Base-by-base conservation (phyloP, 1,140 invertebrate species). In the Drosophila nikananu region DNA sequence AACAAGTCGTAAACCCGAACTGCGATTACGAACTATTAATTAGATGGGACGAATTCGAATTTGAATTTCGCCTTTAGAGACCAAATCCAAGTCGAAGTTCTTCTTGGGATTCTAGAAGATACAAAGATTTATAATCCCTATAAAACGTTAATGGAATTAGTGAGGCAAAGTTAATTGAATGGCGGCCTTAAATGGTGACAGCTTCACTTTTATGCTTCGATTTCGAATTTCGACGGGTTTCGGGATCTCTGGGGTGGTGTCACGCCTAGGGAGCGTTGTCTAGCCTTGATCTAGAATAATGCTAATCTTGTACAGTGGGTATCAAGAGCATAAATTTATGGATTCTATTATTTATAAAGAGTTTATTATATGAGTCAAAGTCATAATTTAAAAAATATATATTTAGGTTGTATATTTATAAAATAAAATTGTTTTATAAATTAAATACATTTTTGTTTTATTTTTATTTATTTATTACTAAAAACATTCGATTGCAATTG, bases 1-100 rank as follows among this genome's bases (percentile, higher is more conserved):
- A 86, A 82, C 80, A 79, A 86, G 70, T 76, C 79, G 59, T 82
- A 71, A 86, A 80, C 37, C 39, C 60, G 42, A 66, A 81, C 37
- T 60, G 17, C 52, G 64, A 39, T 58, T 73, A 73, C 54, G 54
- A 73, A 72, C 66, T 60, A 73, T 72, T 73, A 73, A 72, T 72
- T 72, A 12, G 67, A 35, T 59, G 70, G 27, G 27, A 57, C 54
- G 54, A 57, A 57, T 39, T 39, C 21, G 52, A 21, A 21, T 17
- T 54, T 13, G 35, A n/a, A 19, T 52, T n/a, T 21, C 25, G 2
- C 2, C 17, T 10, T 7, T n/a, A 19, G 25, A 51, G n/a, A 19
- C n/a, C 27, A 32, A 32, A 57, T 7, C 13, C 35, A 72, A 39
- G 21, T 27, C 44, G 27, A 41, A 27, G 52, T 42, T 73, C 21